A percentile compares a stretch with the other conserved stretches of the same genome.
These are phyloP conservation scores for Lapara coniferarum DNA, from an alignment of 2,888 invertebrate species.

Conservation along the genomic window DNA sequence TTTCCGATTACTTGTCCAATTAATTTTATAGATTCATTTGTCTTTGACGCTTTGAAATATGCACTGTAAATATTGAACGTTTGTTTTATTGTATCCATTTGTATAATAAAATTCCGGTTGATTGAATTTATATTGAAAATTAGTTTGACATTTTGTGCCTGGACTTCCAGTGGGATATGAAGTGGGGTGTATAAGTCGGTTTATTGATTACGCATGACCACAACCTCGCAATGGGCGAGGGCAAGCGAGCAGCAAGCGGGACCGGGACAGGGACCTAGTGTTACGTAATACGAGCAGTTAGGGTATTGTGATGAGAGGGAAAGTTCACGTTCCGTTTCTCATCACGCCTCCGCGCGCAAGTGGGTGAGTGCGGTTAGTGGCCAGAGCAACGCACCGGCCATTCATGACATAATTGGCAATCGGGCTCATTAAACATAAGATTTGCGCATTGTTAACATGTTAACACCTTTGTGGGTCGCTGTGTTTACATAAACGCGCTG, in stretches of 20 bases:
- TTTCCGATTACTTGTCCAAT: constrained; percentile 84
- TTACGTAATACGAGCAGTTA: constrained; percentile 61
- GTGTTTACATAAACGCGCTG: constrained; percentile 25
- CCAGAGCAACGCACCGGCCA: constrained; percentile 78
- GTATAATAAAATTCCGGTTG: not conserved
- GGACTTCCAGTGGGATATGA: too few relatives aligned
- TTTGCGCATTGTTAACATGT: constrained; percentile 46
- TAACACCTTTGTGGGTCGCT: constrained; percentile 30
- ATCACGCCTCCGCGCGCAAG: constrained; percentile 76
- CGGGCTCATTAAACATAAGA: constrained; percentile 72
- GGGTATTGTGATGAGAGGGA: constrained; percentile 79
- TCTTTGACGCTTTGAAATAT: constrained; percentile 75
- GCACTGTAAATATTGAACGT: constrained; percentile 46
- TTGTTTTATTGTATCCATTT: constrained; percentile 35
- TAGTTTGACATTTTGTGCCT: not conserved
- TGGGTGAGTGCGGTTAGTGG: constrained; percentile 80
- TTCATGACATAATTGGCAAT: constrained; percentile 78
- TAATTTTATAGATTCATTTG: constrained; percentile 84
- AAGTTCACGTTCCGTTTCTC: constrained; percentile 77
- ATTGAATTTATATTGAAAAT: not conserved
- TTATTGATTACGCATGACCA: constrained; percentile 36
- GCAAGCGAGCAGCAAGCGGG: not conserved
- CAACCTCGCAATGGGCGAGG: constrained; percentile 9
- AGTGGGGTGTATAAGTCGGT: not conserved
- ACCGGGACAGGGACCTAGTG: constrained; percentile 49